Evolutionary conservation across 1,140 invertebrate species (phyloP).

Genomic region (Neomicropteryx cornuta): DNA sequence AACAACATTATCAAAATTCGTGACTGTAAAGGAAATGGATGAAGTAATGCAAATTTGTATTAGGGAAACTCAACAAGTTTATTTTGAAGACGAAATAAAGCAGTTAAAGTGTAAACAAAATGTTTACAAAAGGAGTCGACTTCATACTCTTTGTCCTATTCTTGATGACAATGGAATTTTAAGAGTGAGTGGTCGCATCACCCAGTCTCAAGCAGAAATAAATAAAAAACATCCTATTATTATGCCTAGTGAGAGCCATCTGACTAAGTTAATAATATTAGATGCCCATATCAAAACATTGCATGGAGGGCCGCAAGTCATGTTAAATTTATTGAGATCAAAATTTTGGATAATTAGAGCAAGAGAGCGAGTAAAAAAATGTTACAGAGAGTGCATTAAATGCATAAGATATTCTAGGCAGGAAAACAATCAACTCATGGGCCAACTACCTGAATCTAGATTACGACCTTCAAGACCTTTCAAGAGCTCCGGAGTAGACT

Average conservation of each 20-base stretch:
- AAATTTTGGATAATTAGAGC: slow-evolving; percentile 21
- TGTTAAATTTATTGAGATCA: slow-evolving; percentile 16
- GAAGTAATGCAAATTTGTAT: too few relatives aligned
- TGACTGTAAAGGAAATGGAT: too few relatives aligned
- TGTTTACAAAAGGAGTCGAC: too few relatives aligned
- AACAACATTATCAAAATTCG: too few relatives aligned
- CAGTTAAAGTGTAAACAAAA: too few relatives aligned
- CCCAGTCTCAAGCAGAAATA: too few relatives aligned
- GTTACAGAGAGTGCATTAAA: slow-evolving; percentile 17
- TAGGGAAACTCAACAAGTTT: too few relatives aligned
- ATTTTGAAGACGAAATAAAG: too few relatives aligned
- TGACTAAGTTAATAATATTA: slow-evolving; percentile 13
- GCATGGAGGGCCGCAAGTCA: slow-evolving; percentile 20
- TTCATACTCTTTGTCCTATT: too few relatives aligned
- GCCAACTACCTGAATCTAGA: slow-evolving; percentile 13
- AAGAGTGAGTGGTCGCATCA: too few relatives aligned
- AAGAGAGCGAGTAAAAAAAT: slow-evolving; percentile 10
- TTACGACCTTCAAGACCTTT: slow-evolving; percentile 17
- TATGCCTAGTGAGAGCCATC: slow-evolving; percentile 9
- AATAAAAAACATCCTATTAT: slow-evolving; percentile 15
- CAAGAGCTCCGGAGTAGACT: slow-evolving; percentile 18
- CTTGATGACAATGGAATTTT: too few relatives aligned
- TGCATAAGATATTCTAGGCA: slow-evolving; percentile 11
- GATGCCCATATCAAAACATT: slow-evolving; percentile 18
- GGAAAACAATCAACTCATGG: slow-evolving; percentile 16